Evolutionary conservation across 2,113 vertebrate species (phyloP).

Genomic region (Euleptes europaea): DNA sequence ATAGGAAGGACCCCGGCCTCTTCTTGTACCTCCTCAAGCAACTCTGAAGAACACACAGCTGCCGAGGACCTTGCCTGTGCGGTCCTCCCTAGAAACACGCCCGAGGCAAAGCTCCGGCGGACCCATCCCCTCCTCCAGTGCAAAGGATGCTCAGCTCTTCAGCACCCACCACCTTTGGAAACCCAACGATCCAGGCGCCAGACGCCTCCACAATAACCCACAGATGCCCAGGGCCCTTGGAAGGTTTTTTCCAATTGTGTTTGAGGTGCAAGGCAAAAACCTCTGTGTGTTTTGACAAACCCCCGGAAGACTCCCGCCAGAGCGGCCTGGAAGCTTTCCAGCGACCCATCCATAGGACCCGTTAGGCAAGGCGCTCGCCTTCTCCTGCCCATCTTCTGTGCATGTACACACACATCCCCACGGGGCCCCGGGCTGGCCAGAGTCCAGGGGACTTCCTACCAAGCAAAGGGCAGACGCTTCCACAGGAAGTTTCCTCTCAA

Average conservation of each 20-base stretch:
- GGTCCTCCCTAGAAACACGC: neutral
- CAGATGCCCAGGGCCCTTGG: too few relatives aligned
- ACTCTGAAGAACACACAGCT: neutral
- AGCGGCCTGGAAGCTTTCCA: constrained; percentile 38
- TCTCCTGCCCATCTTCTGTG: neutral
- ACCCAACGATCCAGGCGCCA: neutral
- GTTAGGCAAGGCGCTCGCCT: neutral
- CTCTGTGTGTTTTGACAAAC: neutral
- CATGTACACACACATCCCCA: neutral
- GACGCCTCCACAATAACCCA: neutral
- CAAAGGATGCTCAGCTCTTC: neutral
- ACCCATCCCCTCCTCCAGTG: constrained; percentile 51
- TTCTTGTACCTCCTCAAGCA: rapidly evolving
- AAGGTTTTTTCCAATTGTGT: too few relatives aligned
- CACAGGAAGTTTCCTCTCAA: too few relatives aligned
- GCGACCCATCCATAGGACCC: neutral
- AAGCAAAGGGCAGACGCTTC: too few relatives aligned
- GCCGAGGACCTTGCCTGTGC: neutral
- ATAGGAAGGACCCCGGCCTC: rapidly evolving
- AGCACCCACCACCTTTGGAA: too few relatives aligned
- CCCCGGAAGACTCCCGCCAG: neutral
- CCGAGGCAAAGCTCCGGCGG: constrained; percentile 13
- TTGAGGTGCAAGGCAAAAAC: neutral
- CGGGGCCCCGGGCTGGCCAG: neutral
- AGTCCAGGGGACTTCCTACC: too few relatives aligned